Base-by-base conservation (phyloP, 1,140 invertebrate genomes). In the Polypedilum pembai region DNA sequence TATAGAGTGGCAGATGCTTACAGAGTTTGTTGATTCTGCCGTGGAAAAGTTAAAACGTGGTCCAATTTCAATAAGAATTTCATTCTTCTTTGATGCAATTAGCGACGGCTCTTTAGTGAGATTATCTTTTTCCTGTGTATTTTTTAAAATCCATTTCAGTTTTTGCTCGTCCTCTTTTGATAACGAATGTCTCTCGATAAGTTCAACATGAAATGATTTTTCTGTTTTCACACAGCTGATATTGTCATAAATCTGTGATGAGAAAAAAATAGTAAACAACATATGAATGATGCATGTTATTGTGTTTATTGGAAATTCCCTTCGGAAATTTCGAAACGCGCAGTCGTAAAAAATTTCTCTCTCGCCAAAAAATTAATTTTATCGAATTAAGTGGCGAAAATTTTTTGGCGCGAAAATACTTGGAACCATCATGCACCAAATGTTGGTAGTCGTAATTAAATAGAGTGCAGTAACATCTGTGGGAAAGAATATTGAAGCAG, bases 11-110 rank as follows among this genome's bases (percentile, higher is more conserved):
- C 93, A 96, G 77, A 98, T 97, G 40, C 95, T 94, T 3, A 98
- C 92, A 73, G 94, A 93, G 84, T 98, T 98, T 76, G 93, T 96
- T 1, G 94, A 98, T 79, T 94, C 94, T 0, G 95, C 89, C 56
- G 95, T 97, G 8, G 93, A 96, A 82, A 97, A 97, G 83, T 95
- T 97, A 41, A 80, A 91, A 85, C 90, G 89, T 45, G 92, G 92
- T 33, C 92, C 92, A 81, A 93, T 91, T 87, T 94, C 92, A 77
- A 93, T 87, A 24, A 92, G 75, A 3, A 86, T 76, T 74, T 84
- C 82, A 76, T 85, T 78, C 45, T 78, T 75, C 65, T 79, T 74
- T 15, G 82, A 76, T 74, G 79, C 77, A 56, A 84, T 83, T 20
- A 83, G 82, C 15, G 81, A 79, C 8, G 84, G 79, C 76, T 83